Base-by-base conservation (phyloP, 2,888 invertebrate genomes). In the Axea sp. region DNA sequence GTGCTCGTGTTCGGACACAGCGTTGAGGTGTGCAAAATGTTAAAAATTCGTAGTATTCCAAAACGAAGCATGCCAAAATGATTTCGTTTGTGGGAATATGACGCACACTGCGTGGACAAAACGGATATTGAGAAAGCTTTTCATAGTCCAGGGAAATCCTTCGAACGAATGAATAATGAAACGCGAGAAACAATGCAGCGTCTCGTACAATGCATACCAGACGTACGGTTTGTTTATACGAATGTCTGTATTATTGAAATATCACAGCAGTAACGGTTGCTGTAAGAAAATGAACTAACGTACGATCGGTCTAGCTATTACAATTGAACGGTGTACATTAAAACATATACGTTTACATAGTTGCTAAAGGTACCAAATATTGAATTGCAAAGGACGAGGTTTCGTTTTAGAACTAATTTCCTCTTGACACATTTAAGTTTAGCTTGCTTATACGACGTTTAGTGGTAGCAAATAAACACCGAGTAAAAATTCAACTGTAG, bases 261-360 rank as follows among this genome's bases (percentile, higher is more conserved):
- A 57, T 55, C 67, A 67, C 67, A 67, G 67, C 67, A 49, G 67
- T 57, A 57, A 57, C 47, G 47, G 22, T 47, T 57, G 55, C 67
- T 67, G 67, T 49, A 31, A 26, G 30, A 39, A 57, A 67, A 55
- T 47, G 22, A 67, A 67, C 57, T 57, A 47, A 28, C 33, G 8
- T 30, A n/a, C n/a, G n/a, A 15, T 37, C 14, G 37, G 39, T 15
- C 43, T 15, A 55, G n/a, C 22, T 19, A n/a, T 45, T 55, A 30
- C 47, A 65, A 47, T 65, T 26, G 8, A 51, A 30, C n/a, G 33
- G 43, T 12, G 33, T 57, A 35, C 26, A 35, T 45, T 43, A 15
- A 45, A 59, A 59, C 57, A 19, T 24, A 43, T n/a, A 5, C 12
- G n/a, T 8, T 14, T 9, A 12, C 9, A 12, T 31, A 30, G 22